A percentile compares a stretch with the other conserved stretches of the same genome.
Evolutionary conservation across 2,113 vertebrate genomes (phyloP).

Genomic region (Neotragus pygmaeus): DNA sequence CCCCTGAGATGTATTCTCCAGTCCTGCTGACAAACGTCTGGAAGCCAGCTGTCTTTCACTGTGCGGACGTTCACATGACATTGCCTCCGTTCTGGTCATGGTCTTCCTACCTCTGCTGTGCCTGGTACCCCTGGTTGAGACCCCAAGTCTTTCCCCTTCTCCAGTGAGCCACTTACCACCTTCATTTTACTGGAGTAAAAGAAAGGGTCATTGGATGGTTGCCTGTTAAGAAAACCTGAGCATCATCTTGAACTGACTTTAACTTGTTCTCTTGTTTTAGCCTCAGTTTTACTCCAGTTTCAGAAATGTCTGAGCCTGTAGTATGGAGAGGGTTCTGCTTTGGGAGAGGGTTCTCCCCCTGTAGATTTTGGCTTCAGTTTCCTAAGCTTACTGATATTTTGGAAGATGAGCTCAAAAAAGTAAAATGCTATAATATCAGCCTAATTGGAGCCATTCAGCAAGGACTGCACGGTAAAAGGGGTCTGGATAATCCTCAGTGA

Average conservation of each 20-base stretch:
- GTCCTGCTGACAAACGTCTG: background rate
- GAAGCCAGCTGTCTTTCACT: background rate
- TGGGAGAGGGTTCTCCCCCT: background rate
- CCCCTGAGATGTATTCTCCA: background rate
- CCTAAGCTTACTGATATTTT: background rate
- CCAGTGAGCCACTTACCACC: background rate
- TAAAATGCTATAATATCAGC: background rate
- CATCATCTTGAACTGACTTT: background rate
- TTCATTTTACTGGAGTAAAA: background rate
- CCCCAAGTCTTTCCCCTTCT: background rate
- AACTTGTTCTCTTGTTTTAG: background rate
- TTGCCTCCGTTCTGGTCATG: accelerated
- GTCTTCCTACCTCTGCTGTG: background rate
- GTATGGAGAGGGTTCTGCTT: background rate
- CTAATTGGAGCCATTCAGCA: background rate
- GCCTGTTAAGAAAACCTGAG: background rate
- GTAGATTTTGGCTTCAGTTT: background rate
- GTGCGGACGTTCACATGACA: background rate
- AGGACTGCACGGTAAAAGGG: background rate
- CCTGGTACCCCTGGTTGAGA: background rate
- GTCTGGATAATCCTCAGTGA: background rate
- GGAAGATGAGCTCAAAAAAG: background rate
- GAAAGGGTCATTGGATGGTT: background rate
- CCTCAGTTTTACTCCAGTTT: background rate
- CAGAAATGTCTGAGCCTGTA: background rate